Evolutionary conservation across 2,888 invertebrate genomes (phyloP).

Genomic region (Alviniconcha strummeri): DNA sequence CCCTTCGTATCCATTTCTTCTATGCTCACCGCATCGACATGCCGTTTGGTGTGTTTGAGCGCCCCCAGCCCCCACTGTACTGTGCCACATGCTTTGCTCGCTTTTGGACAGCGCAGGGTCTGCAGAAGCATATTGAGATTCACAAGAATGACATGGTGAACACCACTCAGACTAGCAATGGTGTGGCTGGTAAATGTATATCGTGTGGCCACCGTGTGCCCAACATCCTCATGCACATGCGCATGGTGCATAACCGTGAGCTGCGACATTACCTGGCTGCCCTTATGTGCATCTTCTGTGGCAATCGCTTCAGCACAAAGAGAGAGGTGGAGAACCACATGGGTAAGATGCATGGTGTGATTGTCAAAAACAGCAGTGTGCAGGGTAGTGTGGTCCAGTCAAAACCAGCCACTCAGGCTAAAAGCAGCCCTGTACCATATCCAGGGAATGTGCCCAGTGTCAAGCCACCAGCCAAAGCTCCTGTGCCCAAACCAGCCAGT

Average conservation of each 20-base stretch:
- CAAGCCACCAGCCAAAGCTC: conserved; percentile 42
- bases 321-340: conserved; percentile 60
- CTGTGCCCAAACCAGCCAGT: conserved; percentile 34
- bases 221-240: conserved; percentile 93
- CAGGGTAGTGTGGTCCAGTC: conserved; percentile 10
- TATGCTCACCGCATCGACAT: conserved; percentile 90
- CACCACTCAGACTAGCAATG: conserved; percentile 35
- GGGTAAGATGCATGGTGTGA: conserved; percentile 58
- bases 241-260: conserved; percentile 92
- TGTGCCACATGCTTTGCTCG: conserved; percentile 97
- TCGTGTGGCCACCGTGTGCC: conserved; percentile 51
- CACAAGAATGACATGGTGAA: conserved; percentile 40
- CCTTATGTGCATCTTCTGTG: conserved; percentile 65
- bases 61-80: conserved; percentile 86
- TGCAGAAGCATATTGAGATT: conserved; percentile 84
- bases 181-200: conserved; percentile 49
- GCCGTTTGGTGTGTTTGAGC: conserved; percentile 62
- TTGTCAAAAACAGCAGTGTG: conserved; percentile 50
- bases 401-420: neutral
- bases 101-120: conserved; percentile 97
- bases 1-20: conserved; percentile 95
- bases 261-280: conserved; percentile 78
- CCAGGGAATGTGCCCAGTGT: neutral
- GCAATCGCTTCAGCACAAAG: conserved; percentile 52
- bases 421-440: neutral